Evolutionary conservation across 2,113 vertebrate species (phyloP).

Genomic region (Hypanus sabinus): DNA sequence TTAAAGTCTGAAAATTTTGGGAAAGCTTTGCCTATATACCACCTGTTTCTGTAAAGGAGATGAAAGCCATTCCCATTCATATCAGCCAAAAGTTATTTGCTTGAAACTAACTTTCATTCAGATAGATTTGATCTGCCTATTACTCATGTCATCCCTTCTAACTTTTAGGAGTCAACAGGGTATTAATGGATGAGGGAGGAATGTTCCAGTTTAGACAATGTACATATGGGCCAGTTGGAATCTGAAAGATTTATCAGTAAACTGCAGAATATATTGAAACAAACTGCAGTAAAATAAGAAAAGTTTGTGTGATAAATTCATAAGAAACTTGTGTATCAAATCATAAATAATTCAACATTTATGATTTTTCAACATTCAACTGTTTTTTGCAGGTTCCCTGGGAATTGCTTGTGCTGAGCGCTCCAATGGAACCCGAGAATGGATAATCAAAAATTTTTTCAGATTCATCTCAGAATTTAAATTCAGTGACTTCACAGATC

Average conservation of each 20-base stretch:
- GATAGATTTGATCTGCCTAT: neutral
- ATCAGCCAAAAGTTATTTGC: neutral
- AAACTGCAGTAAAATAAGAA: neutral
- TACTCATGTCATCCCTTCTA: neutral
- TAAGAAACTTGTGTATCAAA: neutral
- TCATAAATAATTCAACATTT: neutral
- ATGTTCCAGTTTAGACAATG: neutral
- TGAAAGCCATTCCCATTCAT: neutral
- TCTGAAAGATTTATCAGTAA: neutral
- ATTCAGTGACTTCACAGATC: neutral
- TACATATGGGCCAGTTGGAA: neutral
- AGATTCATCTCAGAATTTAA: neutral
- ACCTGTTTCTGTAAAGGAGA: neutral
- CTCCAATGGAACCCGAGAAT: neutral
- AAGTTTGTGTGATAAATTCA: neutral
- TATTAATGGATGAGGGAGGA: neutral
- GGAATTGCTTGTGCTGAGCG: neutral
- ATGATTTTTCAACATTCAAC: too few relatives aligned
- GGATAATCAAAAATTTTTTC: slow-evolving; percentile 5
- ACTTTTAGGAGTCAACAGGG: neutral
- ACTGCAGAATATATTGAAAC: neutral
- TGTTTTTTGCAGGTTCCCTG: neutral
- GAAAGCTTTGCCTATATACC: neutral
- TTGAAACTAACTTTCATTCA: neutral
- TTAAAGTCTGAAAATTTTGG: neutral